phyloP scores from a whole-genome alignment of 2,113 vertebrate species.

The Istiophorus platypterus region DNA sequence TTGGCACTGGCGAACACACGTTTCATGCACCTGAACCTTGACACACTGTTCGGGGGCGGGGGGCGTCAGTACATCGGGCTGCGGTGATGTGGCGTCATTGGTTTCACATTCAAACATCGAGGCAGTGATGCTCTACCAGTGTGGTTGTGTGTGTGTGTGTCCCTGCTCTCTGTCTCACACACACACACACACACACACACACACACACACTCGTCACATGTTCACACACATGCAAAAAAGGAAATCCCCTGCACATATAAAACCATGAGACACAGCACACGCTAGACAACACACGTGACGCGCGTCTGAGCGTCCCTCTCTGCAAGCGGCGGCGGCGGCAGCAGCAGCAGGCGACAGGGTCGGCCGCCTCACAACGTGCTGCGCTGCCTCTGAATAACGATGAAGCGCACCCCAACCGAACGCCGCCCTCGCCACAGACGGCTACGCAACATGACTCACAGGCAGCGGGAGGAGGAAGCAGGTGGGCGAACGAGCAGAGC shows the following conservation, averaged over 20 bases:
- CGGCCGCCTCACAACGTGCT: conserved; percentile 2
- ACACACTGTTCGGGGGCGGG: too few relatives aligned
- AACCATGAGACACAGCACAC: background rate
- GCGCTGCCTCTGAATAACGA: conserved; percentile 40
- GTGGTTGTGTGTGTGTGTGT: too few relatives aligned
- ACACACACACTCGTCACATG: background rate
- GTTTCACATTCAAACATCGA: background rate
- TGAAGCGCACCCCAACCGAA: too few relatives aligned
- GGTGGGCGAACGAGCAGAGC: background rate
- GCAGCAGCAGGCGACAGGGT: conserved; percentile 5
- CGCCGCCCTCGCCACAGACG: too few relatives aligned
- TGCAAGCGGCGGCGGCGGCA: conserved; percentile 23
- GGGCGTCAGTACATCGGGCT: too few relatives aligned
- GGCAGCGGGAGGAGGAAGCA: conserved; percentile 2
- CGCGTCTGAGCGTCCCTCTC: background rate
- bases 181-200: background rate
- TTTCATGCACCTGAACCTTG: background rate
- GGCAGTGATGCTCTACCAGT: conserved; percentile 11
- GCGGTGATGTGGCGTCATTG: background rate
- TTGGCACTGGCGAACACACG: conserved; percentile 20
- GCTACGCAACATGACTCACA: conserved; percentile 50
- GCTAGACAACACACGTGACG: background rate
- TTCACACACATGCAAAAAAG: background rate
- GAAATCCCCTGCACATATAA: background rate
- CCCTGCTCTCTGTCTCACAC: conserved; percentile 2